A percentile compares a stretch with the other conserved stretches of the same genome.
Conservation (phyloP, 1,140 invertebrate genomes). For the Penaeus japonicus region DNA sequence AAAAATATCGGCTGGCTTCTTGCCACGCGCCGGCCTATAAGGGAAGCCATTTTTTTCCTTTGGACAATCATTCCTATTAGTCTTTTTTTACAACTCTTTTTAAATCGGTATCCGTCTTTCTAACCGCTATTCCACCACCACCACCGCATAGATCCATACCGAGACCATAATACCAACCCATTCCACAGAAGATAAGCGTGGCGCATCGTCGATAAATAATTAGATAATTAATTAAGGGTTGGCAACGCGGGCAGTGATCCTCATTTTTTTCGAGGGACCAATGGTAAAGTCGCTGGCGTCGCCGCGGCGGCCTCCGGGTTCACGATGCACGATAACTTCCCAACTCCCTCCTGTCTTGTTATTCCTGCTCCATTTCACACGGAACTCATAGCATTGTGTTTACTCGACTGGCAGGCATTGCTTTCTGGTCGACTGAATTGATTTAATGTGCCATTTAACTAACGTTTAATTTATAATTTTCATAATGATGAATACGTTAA, state of each 20-base stretch:
- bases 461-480: slow-evolving; percentile 31
- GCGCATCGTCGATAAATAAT: slow-evolving; percentile 21
- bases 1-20: slow-evolving; percentile 33
- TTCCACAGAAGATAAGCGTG: too few species aligned
- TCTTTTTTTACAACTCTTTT: not conserved
- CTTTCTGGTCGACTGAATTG: slow-evolving; percentile 33
- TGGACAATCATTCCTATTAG: slow-evolving; percentile 14
- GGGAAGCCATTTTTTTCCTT: slow-evolving; percentile 52
- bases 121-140: not conserved
- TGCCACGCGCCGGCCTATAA: slow-evolving; percentile 48
- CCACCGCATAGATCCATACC: not conserved
- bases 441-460: slow-evolving; percentile 39
- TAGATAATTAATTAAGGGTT: slow-evolving; percentile 39
- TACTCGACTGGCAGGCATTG: slow-evolving; percentile 15
- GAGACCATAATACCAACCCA: not conserved
- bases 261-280: slow-evolving; percentile 50
- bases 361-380: slow-evolving; percentile 17
- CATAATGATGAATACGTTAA: not conserved
- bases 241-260: slow-evolving; percentile 36
- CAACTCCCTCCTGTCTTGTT: not conserved
- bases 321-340: slow-evolving; percentile 35
- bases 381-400: slow-evolving; percentile 20
- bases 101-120: not conserved
- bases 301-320: slow-evolving; percentile 19
- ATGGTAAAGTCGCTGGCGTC: slow-evolving; percentile 32